phyloP scores from a whole-genome alignment of 2,888 invertebrate species.

The Drosophila neutralis region DNA sequence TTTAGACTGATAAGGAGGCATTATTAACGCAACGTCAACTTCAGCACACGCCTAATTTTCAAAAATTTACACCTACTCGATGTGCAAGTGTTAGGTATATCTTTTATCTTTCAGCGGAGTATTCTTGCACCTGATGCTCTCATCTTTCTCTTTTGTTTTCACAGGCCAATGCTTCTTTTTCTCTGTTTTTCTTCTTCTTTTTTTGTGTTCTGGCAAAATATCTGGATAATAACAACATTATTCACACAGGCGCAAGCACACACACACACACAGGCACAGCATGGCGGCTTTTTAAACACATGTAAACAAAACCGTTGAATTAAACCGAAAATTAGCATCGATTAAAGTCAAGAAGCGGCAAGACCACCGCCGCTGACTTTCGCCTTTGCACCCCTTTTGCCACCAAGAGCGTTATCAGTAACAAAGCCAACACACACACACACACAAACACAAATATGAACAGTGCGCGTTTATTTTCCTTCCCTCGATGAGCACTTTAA shows the following conservation, averaged over 20 bases:
- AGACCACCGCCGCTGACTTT: constrained; percentile 7
- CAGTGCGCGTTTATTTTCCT: constrained; percentile 37
- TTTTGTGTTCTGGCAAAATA: constrained; percentile 38
- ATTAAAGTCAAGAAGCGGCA: constrained; percentile 75
- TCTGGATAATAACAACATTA: constrained; percentile 76
- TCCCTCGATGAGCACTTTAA: constrained; percentile 42
- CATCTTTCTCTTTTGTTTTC: constrained; percentile 47
- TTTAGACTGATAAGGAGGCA: constrained; percentile 64
- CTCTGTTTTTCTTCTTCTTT: neutral
- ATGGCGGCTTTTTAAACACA: constrained; percentile 69
- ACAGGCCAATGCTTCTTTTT: constrained; percentile 6
- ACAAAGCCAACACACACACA: constrained; percentile 50
- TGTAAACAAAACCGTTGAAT: constrained; percentile 80
- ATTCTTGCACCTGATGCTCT: constrained; percentile 69
- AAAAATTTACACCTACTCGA: constrained; percentile 46
- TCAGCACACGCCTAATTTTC: constrained; percentile 61
- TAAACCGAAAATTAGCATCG: constrained; percentile 79
- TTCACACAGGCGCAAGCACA: constrained; percentile 52
- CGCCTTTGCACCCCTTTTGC: neutral
- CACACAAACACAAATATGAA: constrained; percentile 15
- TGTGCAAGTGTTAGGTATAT: constrained; percentile 3
- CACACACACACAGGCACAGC: constrained; percentile 21
- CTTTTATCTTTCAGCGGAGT: constrained; percentile 18
- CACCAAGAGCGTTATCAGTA: constrained; percentile 65
- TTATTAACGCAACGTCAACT: constrained; percentile 70